Percentiles rank a stretch among this genome's conserved stretches.
phyloP scores from a whole-genome alignment of 2,113 vertebrate genomes.

The Aramus guarauna region DNA sequence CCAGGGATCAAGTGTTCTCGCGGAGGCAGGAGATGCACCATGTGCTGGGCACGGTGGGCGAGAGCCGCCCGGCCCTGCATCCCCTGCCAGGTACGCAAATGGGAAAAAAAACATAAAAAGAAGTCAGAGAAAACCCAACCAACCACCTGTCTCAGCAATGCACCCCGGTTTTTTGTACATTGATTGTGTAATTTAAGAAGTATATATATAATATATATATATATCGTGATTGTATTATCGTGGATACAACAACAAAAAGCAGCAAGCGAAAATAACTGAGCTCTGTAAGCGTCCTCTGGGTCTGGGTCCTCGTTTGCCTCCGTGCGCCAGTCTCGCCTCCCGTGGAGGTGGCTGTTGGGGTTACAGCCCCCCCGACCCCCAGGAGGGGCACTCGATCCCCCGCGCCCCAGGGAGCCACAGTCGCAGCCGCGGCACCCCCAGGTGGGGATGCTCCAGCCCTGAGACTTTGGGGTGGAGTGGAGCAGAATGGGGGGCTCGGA shows the following conservation, averaged over 20 bases:
- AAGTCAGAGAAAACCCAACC: slow-evolving; percentile 60
- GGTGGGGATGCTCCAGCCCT: not conserved
- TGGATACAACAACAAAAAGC: slow-evolving; percentile 78
- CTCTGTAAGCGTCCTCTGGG: slow-evolving; percentile 65
- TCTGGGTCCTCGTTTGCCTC: slow-evolving; percentile 23
- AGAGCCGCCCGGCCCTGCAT: not conserved
- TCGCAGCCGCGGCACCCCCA: accelerated
- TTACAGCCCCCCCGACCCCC: accelerated
- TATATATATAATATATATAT: slow-evolving; percentile 77
- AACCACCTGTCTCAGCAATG: slow-evolving; percentile 80
- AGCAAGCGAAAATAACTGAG: slow-evolving; percentile 67
- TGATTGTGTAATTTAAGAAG: slow-evolving; percentile 95
- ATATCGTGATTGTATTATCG: slow-evolving; percentile 90
- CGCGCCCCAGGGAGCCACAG: accelerated
- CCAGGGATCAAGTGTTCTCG: slow-evolving; percentile 31
- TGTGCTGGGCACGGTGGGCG: not conserved
- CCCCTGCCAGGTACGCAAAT: not conserved
- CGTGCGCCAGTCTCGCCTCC: not conserved
- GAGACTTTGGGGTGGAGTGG: not conserved
- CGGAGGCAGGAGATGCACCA: slow-evolving; percentile 19
- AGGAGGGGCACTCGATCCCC: accelerated
- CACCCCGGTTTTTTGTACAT: slow-evolving; percentile 89
- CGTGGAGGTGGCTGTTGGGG: not conserved
- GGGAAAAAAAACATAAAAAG: not conserved
- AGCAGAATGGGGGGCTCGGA: accelerated